Conservation (phyloP, 2,888 invertebrate species). For the Aphelenchoides bicaudatus region DNA sequence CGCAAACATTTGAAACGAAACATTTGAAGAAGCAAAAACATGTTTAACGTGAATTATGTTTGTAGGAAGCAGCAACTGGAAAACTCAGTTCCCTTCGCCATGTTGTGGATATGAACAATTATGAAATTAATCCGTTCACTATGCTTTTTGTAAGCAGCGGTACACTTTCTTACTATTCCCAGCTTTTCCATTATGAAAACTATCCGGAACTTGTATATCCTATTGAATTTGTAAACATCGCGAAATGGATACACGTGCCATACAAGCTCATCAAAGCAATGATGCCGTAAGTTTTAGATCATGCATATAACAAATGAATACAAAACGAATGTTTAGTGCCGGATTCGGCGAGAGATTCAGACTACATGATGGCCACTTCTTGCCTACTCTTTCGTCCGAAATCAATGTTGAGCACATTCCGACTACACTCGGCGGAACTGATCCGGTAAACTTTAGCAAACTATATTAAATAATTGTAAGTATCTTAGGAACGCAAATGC, state of each 20-base stretch:
- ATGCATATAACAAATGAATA: no score
- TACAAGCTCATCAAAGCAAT: slow-evolving; percentile 49
- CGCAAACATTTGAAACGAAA: neutral
- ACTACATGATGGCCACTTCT: slow-evolving; percentile 53
- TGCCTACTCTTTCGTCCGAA: slow-evolving; percentile 45
- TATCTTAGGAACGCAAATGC: slow-evolving; percentile 47
- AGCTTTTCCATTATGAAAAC: slow-evolving; percentile 60
- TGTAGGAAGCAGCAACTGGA: slow-evolving; percentile 53
- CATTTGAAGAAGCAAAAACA: slow-evolving; percentile 11
- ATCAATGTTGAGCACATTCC: slow-evolving; percentile 52
- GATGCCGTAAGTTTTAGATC: no score
- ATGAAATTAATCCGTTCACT: slow-evolving; percentile 59
- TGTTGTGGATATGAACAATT: slow-evolving; percentile 55
- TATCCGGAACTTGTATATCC: slow-evolving; percentile 59
- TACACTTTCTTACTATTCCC: slow-evolving; percentile 57
- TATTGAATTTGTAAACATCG: slow-evolving; percentile 56
- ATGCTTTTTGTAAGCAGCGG: slow-evolving; percentile 59
- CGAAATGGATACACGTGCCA: slow-evolving; percentile 59
- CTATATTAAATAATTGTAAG: slow-evolving; percentile 9
- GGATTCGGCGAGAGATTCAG: slow-evolving; percentile 58
- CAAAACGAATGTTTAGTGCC: slow-evolving; percentile 60
- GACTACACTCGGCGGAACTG: slow-evolving; percentile 51
- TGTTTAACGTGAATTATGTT: slow-evolving; percentile 2
- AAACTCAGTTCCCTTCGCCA: slow-evolving; percentile 52
- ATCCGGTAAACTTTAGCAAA: slow-evolving; percentile 35